Evolutionary conservation across 1,140 invertebrate genomes (phyloP).

Genomic region (Campoletis sonorensis): DNA sequence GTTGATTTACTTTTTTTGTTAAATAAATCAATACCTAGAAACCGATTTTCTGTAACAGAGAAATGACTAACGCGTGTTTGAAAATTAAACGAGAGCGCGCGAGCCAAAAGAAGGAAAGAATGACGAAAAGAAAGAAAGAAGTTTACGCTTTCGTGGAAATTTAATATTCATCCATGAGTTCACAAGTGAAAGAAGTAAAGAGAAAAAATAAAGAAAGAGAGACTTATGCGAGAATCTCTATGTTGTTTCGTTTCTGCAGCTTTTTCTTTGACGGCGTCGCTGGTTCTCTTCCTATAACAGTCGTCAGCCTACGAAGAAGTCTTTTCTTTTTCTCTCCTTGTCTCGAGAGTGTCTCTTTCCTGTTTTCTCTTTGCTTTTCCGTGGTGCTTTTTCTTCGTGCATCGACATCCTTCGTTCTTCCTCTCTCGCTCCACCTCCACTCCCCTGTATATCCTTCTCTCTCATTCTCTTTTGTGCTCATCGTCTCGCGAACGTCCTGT

Average conservation of each 20-base stretch:
- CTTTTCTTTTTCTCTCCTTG: slow-evolving; percentile 28
- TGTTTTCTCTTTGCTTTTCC: slow-evolving; percentile 32
- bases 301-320: slow-evolving; percentile 40
- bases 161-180: slow-evolving; percentile 31
- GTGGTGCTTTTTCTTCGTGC: slow-evolving; percentile 12
- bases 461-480: slow-evolving; percentile 36
- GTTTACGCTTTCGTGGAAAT: slow-evolving; percentile 34
- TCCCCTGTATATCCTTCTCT: background rate
- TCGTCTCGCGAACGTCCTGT: slow-evolving; percentile 25
- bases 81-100: slow-evolving; percentile 21
- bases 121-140: background rate
- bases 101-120: background rate
- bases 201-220: background rate
- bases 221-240: background rate
- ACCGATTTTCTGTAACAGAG: no score
- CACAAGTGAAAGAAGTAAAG: no score
- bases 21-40: background rate
- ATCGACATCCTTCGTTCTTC: background rate
- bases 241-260: slow-evolving; percentile 16
- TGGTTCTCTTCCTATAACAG: slow-evolving; percentile 31
- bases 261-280: slow-evolving; percentile 29
- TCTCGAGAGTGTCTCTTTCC: slow-evolving; percentile 33
- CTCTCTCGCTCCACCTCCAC: background rate
- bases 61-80: background rate
- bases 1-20: background rate